These are phyloP conservation scores for Tinamus guttatus DNA, from an alignment of 2,113 vertebrate genomes.

Conservation along the genomic window DNA sequence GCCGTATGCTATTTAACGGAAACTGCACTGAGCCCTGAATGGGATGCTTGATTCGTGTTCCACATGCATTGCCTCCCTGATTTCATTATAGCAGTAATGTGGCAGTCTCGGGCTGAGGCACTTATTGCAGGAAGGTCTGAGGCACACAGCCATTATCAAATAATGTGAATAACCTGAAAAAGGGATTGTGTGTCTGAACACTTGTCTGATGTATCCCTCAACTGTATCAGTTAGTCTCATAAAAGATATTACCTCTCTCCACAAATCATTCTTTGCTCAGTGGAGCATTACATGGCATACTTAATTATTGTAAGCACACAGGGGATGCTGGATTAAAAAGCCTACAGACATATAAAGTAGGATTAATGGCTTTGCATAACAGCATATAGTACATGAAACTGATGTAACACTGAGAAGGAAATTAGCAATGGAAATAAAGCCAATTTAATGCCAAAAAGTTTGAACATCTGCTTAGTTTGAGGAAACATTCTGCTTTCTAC, in stretches of 20 bases:
- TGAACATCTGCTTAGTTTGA: neutral
- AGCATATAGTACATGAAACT: neutral
- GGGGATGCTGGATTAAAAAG: constrained; percentile 50
- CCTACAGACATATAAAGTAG: constrained; percentile 41
- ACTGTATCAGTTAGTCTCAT: neutral
- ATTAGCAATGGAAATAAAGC: constrained; percentile 11
- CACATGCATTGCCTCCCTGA: neutral
- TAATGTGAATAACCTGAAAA: neutral
- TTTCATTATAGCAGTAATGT: neutral
- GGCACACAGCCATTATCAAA: neutral
- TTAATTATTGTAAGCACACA: constrained; percentile 51
- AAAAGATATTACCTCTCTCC: constrained; percentile 8
- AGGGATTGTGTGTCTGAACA: neutral
- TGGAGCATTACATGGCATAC: constrained; percentile 20
- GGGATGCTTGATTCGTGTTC: neutral
- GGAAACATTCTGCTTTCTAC: neutral
- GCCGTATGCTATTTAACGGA: neutral
- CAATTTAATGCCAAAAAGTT: neutral
- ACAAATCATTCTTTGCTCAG: constrained; percentile 38
- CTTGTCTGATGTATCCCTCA: constrained; percentile 4
- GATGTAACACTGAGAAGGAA: neutral
- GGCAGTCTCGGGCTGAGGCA: neutral
- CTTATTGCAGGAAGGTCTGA: neutral
- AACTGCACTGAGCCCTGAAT: neutral
- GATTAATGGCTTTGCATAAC: constrained; percentile 41